Evolutionary conservation across 2,113 vertebrate genomes (phyloP).

Genomic region (Himantopus leucocephalus): DNA sequence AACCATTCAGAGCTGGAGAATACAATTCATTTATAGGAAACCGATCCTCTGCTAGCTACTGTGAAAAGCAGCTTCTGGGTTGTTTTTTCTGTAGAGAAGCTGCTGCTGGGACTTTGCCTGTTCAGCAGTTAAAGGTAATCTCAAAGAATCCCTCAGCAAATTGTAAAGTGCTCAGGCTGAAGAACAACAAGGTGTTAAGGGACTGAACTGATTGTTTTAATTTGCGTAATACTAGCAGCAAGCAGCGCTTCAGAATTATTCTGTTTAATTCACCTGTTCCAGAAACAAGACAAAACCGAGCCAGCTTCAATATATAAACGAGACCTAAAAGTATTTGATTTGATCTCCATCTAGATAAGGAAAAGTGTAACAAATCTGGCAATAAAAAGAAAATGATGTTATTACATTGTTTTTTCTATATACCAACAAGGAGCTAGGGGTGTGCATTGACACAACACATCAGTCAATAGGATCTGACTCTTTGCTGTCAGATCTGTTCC

Average conservation of each 20-base stretch:
- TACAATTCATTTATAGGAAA: not conserved
- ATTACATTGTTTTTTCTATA: not conserved
- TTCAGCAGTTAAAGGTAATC: slow-evolving; percentile 44
- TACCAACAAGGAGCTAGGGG: not conserved
- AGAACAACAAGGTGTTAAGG: not conserved
- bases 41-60: not conserved
- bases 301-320: not conserved
- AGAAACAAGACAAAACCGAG: not conserved
- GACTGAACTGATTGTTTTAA: slow-evolving; percentile 39
- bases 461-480: not conserved
- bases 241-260: not conserved
- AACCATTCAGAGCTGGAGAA: not conserved
- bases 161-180: not conserved
- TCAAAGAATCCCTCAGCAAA: slow-evolving; percentile 46
- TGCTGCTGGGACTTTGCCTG: slow-evolving; percentile 5
- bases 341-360: not conserved
- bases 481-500: not conserved
- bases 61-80: not conserved
- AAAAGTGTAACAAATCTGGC: not conserved
- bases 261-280: not conserved
- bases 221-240: slow-evolving; percentile 9
- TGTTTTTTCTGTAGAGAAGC: not conserved
- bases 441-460: not conserved
- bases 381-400: not conserved
- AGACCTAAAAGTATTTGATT: not conserved